A percentile compares a stretch with the other conserved stretches of the same genome.
Conservation (phyloP, 2,888 invertebrate genomes). For the Cabera pusaria region DNA sequence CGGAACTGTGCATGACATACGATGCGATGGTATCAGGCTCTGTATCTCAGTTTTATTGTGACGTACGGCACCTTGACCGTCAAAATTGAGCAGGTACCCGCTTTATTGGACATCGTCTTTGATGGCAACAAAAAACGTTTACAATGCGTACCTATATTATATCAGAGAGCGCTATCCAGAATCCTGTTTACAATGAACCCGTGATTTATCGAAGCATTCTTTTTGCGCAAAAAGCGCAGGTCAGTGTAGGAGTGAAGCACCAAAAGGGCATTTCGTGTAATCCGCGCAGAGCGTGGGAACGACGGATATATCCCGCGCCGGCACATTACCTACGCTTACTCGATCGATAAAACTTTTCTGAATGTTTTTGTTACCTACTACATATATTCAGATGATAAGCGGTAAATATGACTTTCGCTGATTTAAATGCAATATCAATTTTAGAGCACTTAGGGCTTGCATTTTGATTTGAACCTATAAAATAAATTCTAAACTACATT, state of each 20-base stretch:
- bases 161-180: constrained; percentile 64
- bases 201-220: constrained; percentile 77
- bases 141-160: constrained; percentile 63
- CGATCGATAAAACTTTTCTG: too few species aligned
- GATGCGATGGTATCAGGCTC: constrained; percentile 57
- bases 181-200: constrained; percentile 68
- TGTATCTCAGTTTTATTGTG: constrained; percentile 79
- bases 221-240: constrained; percentile 78
- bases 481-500: too few species aligned
- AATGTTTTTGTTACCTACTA: too few species aligned
- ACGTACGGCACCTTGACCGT: constrained; percentile 76
- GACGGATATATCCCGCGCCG: constrained; percentile 32
- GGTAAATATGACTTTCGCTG: too few species aligned
- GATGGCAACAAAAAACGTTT: constrained; percentile 58
- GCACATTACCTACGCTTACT: constrained; percentile 2
- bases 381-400: too few species aligned
- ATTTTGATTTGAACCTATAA: too few species aligned
- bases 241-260: constrained; percentile 76
- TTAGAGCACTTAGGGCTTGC: too few species aligned
- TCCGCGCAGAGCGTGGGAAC: constrained; percentile 76
- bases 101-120: constrained; percentile 64
- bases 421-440: too few species aligned
- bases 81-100: constrained; percentile 76
- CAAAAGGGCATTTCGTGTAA: constrained; percentile 80
- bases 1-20: constrained; percentile 53